Base-by-base conservation (phyloP, 2,113 vertebrate species). In the Potamarius usumacintae region DNA sequence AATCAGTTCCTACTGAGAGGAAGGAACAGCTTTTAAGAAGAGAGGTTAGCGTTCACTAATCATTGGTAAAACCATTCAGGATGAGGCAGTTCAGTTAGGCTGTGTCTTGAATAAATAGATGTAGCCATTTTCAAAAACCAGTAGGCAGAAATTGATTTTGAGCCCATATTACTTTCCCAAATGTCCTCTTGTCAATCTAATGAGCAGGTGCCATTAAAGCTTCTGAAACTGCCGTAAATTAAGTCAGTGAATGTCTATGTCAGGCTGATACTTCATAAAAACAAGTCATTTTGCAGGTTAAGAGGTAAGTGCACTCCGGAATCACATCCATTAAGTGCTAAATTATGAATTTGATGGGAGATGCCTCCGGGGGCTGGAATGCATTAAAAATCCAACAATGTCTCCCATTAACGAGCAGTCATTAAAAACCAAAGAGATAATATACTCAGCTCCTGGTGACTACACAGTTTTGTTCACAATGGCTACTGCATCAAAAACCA, bases 321-420 rank as follows among this genome's bases (percentile, higher is more conserved):
- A 93, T 94, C 92, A 86, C 78, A 80, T 94, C 93, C 94, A 95
- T 95, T 95, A 95, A 90, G 89, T 90, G 34, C 86, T 96, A 94
- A 95, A 95, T 96, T 95, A 95, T 95, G 91, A 91, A 95, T 95
- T 93, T 91, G 91, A 92, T 90, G 94, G 85, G 84, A 52, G 55
- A 83, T 69, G 86, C 84, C 90, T 58, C 83, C 2, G 20, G 86
- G 89, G 92, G 69, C 69, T 76, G 82, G 85, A 58, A 53, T 88
- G 89, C 92, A 90, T 90, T 25, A 85, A 92, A 90, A 82, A 90
- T 90, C 89, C 88, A 89, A 79, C 57, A 88, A 86, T 87, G 88
- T 83, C 88, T 91, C 78, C 89, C 88, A 91, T 92, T 94, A 92
- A 90, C 74, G 89, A 89, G n/a, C 7, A 74, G 90, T 94, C 93